phyloP scores from a whole-genome alignment of 2,113 vertebrate species.

The Mustelus asterias region DNA sequence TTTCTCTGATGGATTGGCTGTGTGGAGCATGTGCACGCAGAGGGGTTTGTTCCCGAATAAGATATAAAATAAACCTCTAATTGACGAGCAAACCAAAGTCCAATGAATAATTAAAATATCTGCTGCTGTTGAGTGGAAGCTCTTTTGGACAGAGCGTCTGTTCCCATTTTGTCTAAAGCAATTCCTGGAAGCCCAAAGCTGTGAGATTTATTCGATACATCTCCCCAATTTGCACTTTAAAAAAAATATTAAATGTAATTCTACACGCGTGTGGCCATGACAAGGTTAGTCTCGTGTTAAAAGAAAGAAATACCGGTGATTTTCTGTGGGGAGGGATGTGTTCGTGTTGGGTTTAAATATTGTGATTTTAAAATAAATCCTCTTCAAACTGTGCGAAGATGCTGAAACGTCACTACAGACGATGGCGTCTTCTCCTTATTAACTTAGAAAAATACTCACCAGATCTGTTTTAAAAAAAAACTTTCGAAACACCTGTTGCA shows the following conservation, averaged over 20 bases:
- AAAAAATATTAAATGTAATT: background rate
- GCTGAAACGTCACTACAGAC: background rate
- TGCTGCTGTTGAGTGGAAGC: background rate
- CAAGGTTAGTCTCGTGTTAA: background rate
- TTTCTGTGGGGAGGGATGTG: background rate
- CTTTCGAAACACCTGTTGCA: background rate
- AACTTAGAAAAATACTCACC: background rate
- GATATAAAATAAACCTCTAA: background rate
- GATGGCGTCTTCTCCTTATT: background rate
- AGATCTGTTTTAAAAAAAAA: background rate
- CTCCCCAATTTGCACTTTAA: background rate
- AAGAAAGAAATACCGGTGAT: background rate
- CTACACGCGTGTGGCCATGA: background rate
- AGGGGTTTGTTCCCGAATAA: background rate
- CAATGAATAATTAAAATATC: constrained; percentile 14
- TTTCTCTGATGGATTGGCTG: background rate
- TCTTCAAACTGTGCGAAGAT: background rate
- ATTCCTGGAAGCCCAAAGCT: background rate
- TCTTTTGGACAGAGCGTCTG: background rate
- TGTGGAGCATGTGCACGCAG: background rate
- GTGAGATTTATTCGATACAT: background rate
- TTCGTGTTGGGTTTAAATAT: background rate
- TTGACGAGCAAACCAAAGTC: background rate
- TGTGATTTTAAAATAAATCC: background rate
- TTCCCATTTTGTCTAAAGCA: background rate